A percentile compares a stretch with the other conserved stretches of the same genome.
phyloP scores from a whole-genome alignment of 2,888 invertebrate species.

The Trachelus troglodyta region DNA sequence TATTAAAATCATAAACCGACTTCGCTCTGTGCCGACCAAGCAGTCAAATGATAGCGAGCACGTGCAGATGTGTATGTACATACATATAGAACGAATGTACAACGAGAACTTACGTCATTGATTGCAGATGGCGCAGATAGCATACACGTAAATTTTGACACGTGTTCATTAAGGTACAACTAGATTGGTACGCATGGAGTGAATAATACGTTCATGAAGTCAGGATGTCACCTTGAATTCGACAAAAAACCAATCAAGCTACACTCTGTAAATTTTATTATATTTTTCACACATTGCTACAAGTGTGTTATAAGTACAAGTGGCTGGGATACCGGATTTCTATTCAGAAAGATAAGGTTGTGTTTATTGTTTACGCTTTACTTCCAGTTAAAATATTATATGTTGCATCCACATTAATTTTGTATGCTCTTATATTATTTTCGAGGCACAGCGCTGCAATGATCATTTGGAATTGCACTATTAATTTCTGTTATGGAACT shows the following conservation, averaged over 20 bases:
- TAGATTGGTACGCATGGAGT: neutral
- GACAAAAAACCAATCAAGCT: too few relatives aligned
- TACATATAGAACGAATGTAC: neutral
- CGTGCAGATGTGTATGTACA: neutral
- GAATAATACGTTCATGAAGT: too few relatives aligned
- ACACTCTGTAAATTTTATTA: neutral
- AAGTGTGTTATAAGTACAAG: conserved; percentile 38
- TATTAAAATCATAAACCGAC: neutral
- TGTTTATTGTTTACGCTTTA: conserved; percentile 60
- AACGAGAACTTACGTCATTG: neutral
- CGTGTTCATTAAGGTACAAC: neutral
- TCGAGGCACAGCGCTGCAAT: neutral
- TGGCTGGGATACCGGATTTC: conserved; percentile 74
- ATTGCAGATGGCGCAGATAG: neutral
- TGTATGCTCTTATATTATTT: neutral
- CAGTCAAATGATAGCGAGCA: neutral
- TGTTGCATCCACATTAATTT: neutral
- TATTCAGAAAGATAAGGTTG: conserved; percentile 75
- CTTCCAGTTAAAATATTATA: neutral
- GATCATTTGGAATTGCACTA: neutral
- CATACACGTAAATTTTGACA: neutral
- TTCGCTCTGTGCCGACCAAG: neutral
- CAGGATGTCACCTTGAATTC: too few relatives aligned
- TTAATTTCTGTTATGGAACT: neutral
- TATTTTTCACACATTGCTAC: neutral